Base-by-base conservation (phyloP, 2,888 invertebrate species). In the Heliconius aoede region DNA sequence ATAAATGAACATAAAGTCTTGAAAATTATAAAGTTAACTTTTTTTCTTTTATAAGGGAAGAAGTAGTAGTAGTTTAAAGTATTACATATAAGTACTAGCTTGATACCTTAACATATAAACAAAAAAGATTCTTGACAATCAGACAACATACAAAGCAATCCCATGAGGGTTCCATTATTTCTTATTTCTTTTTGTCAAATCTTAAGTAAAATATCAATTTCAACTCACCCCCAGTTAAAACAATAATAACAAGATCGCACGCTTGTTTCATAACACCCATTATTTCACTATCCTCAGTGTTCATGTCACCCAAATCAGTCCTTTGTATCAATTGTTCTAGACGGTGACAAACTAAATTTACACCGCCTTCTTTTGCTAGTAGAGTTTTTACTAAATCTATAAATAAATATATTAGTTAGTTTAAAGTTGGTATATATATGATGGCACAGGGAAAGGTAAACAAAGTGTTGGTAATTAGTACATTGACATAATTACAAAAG, bases 241-340 rank as follows among this genome's bases (percentile, higher is more conserved):
- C 96, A 73, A 97, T 95, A 46, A 98, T 97, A 81, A 98, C 96
- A 55, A 98, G 95, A 89, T 98, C 98, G 85, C 98, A 98, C 30
- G 98, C 97, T 87, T 97, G 95, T 91, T 98, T 98, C 90, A 97
- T 95, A 8, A 97, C 94, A 4, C 96, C 95, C 4, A 90, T 88
- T 8, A 93, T 87, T 51, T 91, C 91, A 0, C 85, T 72, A 15
- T 91, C 89, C 2, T 89, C 88, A 85, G 92, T 83, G 91, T 95
- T 86, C 95, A 96, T 76, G 5, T 89, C 88, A 0, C 90, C 90
- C 0, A 85, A 84, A 26, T 87, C 86, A n/a, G 87, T 86, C 28
- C 81, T 81, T 2, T 81, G 79, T 73, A 91, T 82, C 58, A 93
- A 81, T 78, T 88, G 96, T 86, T 97, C 97, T 55, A 98, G 92